Evolutionary conservation across 2,797 vertebrate species (phyloP).

Genomic region (Delichon dasypus): DNA sequence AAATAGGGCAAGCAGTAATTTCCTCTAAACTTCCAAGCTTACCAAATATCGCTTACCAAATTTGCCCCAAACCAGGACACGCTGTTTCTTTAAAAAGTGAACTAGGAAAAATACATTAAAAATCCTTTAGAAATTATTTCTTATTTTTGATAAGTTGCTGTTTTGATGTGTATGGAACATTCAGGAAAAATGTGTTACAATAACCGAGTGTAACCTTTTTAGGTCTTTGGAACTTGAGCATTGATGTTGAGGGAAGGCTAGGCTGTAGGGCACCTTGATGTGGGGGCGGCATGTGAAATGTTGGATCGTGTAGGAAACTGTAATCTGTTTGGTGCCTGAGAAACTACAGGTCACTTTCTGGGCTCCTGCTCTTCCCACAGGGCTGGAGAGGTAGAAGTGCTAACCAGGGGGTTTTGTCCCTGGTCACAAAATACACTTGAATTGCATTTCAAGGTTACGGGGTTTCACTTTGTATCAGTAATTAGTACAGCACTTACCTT

Average conservation of each 20-base stretch:
- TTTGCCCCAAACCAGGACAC: too few relatives aligned
- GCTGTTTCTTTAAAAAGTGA: neutral
- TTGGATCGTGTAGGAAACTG: neutral
- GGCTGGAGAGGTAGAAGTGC: neutral
- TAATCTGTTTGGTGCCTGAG: neutral
- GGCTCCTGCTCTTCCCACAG: neutral
- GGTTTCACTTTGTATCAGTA: neutral
- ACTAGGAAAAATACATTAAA: neutral
- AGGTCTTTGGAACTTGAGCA: neutral
- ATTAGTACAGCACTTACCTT: neutral
- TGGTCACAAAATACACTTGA: neutral
- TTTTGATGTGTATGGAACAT: neutral
- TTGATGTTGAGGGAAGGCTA: neutral
- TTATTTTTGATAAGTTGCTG: neutral
- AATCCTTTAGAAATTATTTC: neutral
- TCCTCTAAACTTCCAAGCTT: neutral
- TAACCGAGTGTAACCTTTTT: neutral
- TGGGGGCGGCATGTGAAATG: neutral
- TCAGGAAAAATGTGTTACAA: neutral
- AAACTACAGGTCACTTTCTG: neutral
- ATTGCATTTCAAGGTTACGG: neutral
- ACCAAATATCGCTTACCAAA: rapidly evolving
- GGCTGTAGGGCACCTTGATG: neutral
- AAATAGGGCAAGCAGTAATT: neutral
- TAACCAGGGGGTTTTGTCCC: neutral